Evolutionary conservation across 92 coral and sea anemone genomes (phyloP).

Genomic region (Isaurus tuberculatus): DNA sequence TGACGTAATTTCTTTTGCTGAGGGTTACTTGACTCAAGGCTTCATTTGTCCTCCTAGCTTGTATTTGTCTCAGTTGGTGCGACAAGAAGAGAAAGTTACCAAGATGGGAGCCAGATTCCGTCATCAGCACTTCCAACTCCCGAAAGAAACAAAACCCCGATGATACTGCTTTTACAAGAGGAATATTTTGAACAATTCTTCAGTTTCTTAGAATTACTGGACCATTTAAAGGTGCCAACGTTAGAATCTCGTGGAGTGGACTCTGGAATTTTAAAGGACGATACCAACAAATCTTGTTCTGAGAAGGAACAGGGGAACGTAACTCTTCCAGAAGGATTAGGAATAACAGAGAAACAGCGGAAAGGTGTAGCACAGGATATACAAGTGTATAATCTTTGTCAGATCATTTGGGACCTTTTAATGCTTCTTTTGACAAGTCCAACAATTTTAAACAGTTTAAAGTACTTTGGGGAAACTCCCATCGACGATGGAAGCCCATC

Average conservation of each 20-base stretch:
- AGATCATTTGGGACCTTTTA: constrained; percentile 92
- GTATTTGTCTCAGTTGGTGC: constrained; percentile 99
- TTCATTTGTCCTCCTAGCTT: constrained; percentile 61
- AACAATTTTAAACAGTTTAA: constrained; percentile 74
- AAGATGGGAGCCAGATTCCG: constrained; percentile 83
- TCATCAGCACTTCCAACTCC: constrained; percentile 94
- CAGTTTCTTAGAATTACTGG: constrained; percentile 83
- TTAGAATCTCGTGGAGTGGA: constrained; percentile 15
- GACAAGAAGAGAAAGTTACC: constrained; percentile 78
- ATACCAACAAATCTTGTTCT: neutral
- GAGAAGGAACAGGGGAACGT: neutral
- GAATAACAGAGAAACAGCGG: constrained; percentile 4
- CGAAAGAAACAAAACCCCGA: constrained; percentile 83
- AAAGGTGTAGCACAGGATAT: constrained; percentile 45
- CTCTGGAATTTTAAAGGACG: neutral
- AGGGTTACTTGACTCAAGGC: neutral
- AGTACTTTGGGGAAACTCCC: constrained; percentile 76
- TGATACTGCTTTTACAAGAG: constrained; percentile 88
- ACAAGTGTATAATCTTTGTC: constrained; percentile 80
- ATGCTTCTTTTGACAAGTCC: constrained; percentile 91
- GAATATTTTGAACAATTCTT: constrained; percentile 87
- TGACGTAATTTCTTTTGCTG: neutral
- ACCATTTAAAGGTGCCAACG: constrained; percentile 64
- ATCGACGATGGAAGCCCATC: constrained; percentile 25
- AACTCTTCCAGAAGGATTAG: constrained; percentile 1